Percentiles rank a stretch among this genome's conserved stretches.
Evolutionary conservation across 2,888 invertebrate genomes (phyloP).

Genomic region (Hirtodrosophila cameraria): DNA sequence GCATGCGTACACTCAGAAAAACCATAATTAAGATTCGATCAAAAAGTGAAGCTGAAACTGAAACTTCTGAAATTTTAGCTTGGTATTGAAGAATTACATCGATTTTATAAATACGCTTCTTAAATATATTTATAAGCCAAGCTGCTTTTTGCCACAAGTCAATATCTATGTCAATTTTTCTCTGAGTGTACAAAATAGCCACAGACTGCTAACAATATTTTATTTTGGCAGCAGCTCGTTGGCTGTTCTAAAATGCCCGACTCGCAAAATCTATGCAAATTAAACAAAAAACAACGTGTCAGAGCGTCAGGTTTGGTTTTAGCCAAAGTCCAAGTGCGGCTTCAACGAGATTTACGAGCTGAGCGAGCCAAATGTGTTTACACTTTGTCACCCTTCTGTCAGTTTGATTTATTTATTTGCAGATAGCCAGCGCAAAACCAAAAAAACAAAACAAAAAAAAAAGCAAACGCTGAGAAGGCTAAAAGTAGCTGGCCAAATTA

Average conservation of each 20-base stretch:
- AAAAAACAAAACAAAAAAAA: slow-evolving; percentile 27
- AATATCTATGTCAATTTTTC: no score
- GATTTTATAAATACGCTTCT: no score
- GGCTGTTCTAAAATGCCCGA: slow-evolving; percentile 68
- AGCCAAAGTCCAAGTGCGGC: slow-evolving; percentile 72
- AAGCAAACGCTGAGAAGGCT: slow-evolving; percentile 57
- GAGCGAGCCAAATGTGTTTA: slow-evolving; percentile 82
- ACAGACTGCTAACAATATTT: slow-evolving; percentile 4
- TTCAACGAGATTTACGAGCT: slow-evolving; percentile 75
- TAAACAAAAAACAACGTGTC: slow-evolving; percentile 43
- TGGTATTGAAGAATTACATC: no score
- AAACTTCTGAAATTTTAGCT: no score
- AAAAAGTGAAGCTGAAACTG: no score
- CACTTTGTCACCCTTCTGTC: slow-evolving; percentile 83
- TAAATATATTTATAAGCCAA: no score
- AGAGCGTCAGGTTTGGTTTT: slow-evolving; percentile 58
- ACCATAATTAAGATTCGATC: no score
- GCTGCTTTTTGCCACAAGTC: no score
- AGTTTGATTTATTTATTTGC: slow-evolving; percentile 82
- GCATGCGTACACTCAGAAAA: no score
- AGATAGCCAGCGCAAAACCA: slow-evolving; percentile 60
- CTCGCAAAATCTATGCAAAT: slow-evolving; percentile 71
- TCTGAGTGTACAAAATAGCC: no score
- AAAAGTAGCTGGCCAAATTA: slow-evolving; percentile 71
- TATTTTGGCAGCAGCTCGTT: slow-evolving; percentile 11